Evolutionary conservation across 92 coral and sea anemone genomes (phyloP), one percentile per base, ranked within the genome.

Genomic region (Epizoanthus illoricatus): DNA sequence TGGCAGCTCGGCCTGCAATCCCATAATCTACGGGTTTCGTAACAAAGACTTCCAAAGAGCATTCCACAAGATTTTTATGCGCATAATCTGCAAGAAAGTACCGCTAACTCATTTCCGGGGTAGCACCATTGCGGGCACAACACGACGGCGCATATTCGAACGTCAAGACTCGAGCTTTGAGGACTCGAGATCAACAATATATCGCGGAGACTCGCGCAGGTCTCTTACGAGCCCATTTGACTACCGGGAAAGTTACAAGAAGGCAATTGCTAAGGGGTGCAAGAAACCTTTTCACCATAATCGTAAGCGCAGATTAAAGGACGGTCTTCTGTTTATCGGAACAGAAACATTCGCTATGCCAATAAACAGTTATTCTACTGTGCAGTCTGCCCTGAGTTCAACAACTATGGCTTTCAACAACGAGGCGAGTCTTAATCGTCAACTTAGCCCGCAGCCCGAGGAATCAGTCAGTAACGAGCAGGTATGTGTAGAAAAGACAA

Each of bases 1-100:
- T 60, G 94, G 92, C 19, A 92, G 89, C 73, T 92, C 97, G 19
- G 90, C 88, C 5, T 88, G 94, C 61, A 92, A 92, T 39, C 97
- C 94, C 23, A 74, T 90, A 7, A 84, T 92, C 18, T 92, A 92
- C 73, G 94, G 97, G 11, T 83, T 92, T 52, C 97, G 97, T 12
- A 92, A 92, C 85, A 86, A 75, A 65, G 97, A 92, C 74, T 92
- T 92, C 71, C 86, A 87, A 40, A 59, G 82, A 45, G 90, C 97
- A 19, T 92, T 92, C 69, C 90, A 87, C 71, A 90, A 85, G 56
- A 90, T 92, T 28, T 56, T 92, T n/a, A 81, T 84, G 69, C 76
- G 91, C 47, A 13, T 92, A 75, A 70, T 87, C 68, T 75, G 97
- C 59, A 92, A 84, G 68, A 90, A 88, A 13, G 87, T 90, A 10